A percentile compares a stretch with the other conserved stretches of the same genome.
These are phyloP conservation scores for Casuarius casuarius DNA, from an alignment of 2,113 vertebrate species.

Conservation along the genomic window DNA sequence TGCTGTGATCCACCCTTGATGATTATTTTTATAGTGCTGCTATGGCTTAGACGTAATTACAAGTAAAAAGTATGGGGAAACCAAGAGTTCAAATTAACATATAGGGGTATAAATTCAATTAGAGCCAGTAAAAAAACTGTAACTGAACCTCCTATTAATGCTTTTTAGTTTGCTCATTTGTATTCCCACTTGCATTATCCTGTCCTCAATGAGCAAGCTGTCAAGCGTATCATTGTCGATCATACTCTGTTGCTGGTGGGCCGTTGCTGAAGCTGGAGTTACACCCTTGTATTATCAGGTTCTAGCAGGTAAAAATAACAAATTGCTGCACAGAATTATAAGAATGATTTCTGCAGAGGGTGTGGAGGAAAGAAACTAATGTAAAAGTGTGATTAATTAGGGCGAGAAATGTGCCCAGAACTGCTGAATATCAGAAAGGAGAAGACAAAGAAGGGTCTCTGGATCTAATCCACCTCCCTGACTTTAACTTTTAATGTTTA, in stretches of 20 bases:
- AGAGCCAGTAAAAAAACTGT: neutral
- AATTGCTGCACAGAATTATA: neutral
- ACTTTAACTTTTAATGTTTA: neutral
- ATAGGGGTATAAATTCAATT: neutral
- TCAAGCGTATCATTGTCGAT: neutral
- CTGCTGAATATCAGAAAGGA: neutral
- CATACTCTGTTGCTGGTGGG: neutral
- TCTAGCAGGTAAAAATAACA: neutral
- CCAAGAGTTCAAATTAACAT: neutral
- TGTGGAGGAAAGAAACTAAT: neutral
- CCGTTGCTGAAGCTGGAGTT: neutral
- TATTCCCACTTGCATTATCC: neutral
- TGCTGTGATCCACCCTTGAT: neutral
- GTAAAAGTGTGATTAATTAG: neutral
- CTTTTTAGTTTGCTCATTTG: neutral
- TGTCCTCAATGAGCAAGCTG: neutral
- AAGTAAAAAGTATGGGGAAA: neutral
- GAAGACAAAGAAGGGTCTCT: neutral
- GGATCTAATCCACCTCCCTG: neutral
- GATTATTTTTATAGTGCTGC: conserved; percentile 13
- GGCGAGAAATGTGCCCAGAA: neutral
- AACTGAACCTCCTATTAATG: neutral
- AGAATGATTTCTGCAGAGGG: neutral
- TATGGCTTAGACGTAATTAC: neutral
- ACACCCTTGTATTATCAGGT: neutral